A percentile compares a stretch with the other conserved stretches of the same genome.
Evolutionary conservation across 2,797 vertebrate genomes (phyloP).

Genomic region (Synanceia verrucosa): DNA sequence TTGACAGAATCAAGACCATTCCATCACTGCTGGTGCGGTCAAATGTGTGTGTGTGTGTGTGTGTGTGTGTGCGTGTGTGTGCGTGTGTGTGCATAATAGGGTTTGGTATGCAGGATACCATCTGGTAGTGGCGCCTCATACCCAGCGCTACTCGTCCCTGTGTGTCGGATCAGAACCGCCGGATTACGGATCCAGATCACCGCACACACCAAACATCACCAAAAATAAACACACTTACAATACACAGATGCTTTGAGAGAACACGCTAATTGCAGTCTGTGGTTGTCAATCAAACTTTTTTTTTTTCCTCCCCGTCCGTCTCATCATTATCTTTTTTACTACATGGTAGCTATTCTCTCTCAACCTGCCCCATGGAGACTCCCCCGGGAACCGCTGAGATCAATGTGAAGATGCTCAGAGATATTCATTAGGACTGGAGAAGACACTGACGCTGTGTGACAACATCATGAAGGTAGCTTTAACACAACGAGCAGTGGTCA

Average conservation of each 20-base stretch:
- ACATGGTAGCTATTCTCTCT: constrained; percentile 46
- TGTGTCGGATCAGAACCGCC: constrained; percentile 91
- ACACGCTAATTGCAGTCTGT: constrained; percentile 96
- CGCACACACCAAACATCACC: constrained; percentile 69
- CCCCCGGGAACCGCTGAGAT: constrained; percentile 52
- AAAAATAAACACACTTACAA: constrained; percentile 72
- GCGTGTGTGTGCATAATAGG: constrained; percentile 25
- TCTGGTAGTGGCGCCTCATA: constrained; percentile 92
- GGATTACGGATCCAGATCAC: constrained; percentile 94
- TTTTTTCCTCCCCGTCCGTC: constrained; percentile 27
- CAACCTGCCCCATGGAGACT: constrained; percentile 44
- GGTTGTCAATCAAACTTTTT: constrained; percentile 96
- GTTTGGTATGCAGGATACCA: constrained; percentile 85
- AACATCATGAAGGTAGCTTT: not conserved
- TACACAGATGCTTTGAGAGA: constrained; percentile 80
- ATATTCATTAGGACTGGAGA: constrained; percentile 60
- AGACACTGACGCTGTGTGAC: constrained; percentile 29
- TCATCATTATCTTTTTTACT: constrained; percentile 63
- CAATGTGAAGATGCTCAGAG: constrained; percentile 50
- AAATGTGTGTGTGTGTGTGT: constrained; percentile 23
- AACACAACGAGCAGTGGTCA: constrained; percentile 1
- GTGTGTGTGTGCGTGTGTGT: constrained; percentile 18
- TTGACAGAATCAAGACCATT: constrained; percentile 70
- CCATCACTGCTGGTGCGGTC: constrained; percentile 60
- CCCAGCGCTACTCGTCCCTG: constrained; percentile 84